Conservation (phyloP, 2,113 vertebrate genomes). For the Charina bottae region DNA sequence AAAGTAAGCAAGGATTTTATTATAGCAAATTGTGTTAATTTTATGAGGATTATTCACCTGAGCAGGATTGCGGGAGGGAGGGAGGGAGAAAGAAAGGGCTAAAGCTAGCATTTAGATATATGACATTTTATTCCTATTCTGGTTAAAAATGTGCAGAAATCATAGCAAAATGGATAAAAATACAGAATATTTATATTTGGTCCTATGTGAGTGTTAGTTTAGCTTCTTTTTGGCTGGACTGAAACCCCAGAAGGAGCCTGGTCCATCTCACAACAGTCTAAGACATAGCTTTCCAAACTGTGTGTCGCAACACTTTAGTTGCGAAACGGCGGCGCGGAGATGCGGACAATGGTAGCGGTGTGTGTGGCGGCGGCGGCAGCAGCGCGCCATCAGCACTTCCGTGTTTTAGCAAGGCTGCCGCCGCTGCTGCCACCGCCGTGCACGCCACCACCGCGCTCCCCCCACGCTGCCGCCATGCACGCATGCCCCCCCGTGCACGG, state of each 20-base stretch:
- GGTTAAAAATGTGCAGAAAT: background rate
- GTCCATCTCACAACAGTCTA: background rate
- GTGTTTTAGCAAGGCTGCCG: too few species aligned
- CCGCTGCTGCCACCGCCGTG: too few species aligned
- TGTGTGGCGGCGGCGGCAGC: too few species aligned
- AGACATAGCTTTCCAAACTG: too few species aligned
- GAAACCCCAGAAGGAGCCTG: background rate
- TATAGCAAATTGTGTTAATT: background rate
- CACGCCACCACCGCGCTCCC: too few species aligned
- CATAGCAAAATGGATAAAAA: constrained; percentile 1
- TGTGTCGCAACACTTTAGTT: too few species aligned
- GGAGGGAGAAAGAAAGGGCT: background rate
- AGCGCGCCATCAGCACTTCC: too few species aligned
- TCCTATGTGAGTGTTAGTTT: background rate
- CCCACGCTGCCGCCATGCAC: too few species aligned
- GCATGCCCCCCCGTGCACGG: too few species aligned
- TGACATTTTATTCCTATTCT: background rate
- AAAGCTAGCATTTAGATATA: background rate
- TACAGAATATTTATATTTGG: rapidly evolving
- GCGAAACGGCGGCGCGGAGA: too few species aligned
- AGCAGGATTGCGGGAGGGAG: background rate
- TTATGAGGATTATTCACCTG: background rate
- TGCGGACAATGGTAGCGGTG: too few species aligned
- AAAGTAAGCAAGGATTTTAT: background rate
- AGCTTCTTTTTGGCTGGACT: background rate